Base-by-base conservation (phyloP, 2,113 vertebrate species). In the rabbit (Oryctolagus cuniculus) region DNA sequence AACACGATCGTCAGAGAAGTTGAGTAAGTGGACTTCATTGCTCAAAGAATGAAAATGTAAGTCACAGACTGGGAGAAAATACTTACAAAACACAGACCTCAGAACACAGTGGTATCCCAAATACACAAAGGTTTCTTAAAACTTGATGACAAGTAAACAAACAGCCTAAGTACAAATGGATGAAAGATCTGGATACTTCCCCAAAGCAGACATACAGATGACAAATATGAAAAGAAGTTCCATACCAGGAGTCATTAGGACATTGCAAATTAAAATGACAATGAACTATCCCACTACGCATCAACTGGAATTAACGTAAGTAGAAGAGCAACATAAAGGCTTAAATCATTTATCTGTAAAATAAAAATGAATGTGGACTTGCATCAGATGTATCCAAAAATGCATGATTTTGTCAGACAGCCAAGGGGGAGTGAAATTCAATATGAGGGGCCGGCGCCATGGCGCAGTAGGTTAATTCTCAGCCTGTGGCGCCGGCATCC, bases 101-200 rank as follows among this genome's bases (percentile, higher is more conserved):
- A 69, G 67, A 82, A 82, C 82, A 8, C 38, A 73, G 38, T 77
- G 49, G 34, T 69, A 69, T 27, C 10, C 36, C 70, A 61, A 81
- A 90, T 63, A 51, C 10, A 72, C 53, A 63, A 82, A 44, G 22
- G 27, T 78, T 29, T 61, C 34, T 86, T 92, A 92, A 70, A 92
- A 86, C 51, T 86, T 73, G 61, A 21, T 78, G 69, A 58, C 38
- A 69, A 85, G 63, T 72, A 75, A 70, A 63, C 36, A 92, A 78
- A 49, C 36, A 44, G 61, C 24, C 38, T 29, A 70, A 29, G 51
- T 78, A 36, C 17, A 72, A 86, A 87, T 61, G 51, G 38, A 21
- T 16, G 36, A 91, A 38, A 29, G 31, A 44, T 58, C 27, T 44
- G 88, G 63, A 44, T 3, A 44, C 10, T 10, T 69, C 34, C 58